Percentiles rank a stretch among this genome's conserved stretches.
These are phyloP conservation scores for Phalacrocorax carbo DNA, from an alignment of 2,113 vertebrate species.

Conservation along the genomic window DNA sequence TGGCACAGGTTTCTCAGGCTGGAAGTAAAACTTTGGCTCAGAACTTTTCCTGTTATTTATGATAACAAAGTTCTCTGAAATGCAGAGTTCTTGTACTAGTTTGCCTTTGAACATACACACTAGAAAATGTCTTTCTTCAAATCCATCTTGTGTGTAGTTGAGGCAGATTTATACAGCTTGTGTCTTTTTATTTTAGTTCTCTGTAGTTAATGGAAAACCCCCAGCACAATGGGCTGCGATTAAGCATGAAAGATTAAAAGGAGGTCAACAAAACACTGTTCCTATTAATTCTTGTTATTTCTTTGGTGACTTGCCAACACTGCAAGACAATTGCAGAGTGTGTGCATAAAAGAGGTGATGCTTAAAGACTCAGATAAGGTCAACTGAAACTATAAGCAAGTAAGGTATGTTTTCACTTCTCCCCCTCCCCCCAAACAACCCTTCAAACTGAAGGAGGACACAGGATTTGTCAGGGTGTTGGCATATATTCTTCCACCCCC, in stretches of 20 bases:
- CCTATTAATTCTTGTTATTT: not conserved
- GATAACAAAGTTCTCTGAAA: not conserved
- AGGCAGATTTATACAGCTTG: not conserved
- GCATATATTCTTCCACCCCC: not conserved
- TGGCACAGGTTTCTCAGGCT: not conserved
- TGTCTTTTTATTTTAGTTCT: not conserved
- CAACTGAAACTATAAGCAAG: constrained; percentile 40
- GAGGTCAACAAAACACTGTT: not conserved
- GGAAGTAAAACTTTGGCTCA: not conserved
- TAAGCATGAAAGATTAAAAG: not conserved
- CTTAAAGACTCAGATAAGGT: not conserved
- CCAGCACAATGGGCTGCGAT: not conserved
- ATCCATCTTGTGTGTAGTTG: not conserved
- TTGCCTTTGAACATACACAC: not conserved
- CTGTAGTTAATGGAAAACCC: not conserved
- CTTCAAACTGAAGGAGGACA: not conserved
- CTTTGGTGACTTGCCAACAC: not conserved
- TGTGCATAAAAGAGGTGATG: not conserved
- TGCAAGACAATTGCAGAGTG: not conserved
- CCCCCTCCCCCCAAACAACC: not conserved
- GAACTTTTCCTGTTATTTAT: not conserved
- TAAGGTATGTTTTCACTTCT: not conserved
- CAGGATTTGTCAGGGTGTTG: not conserved
- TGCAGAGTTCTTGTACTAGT: not conserved
- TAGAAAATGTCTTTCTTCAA: not conserved